Base-by-base conservation (phyloP, 30 jellyfish, hydroid and myxozoan species). In the Pseudorhiza aurosa region DNA sequence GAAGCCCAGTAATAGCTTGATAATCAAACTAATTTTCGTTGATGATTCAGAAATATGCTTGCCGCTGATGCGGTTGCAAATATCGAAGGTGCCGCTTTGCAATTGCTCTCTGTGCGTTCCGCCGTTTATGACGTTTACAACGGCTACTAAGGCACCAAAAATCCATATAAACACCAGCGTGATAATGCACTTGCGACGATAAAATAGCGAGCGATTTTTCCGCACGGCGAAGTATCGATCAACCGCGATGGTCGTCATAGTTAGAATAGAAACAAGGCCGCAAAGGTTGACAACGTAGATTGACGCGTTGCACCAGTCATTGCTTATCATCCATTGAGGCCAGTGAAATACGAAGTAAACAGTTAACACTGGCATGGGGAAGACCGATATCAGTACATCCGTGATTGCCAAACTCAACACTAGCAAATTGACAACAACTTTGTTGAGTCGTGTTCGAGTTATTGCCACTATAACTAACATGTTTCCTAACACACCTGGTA, bases 191-290 rank as follows among this genome's bases (percentile, higher is more conserved):
- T 27, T 72, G 4, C 81, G 62, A 25, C 83, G 82, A 42, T 68
- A 57, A 26, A 83, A 32, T 14, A 83, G 58, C 21, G 64, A 17
- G 31, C 75, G 73, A 39, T 70, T 56, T n/a, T 68, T 77, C 50
- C 32, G 71, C 9, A 83, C 95, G 32, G 95, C 95, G 46, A 69
- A 69, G 49, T 83, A 83, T 14, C 95, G 77, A 58, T 83, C 95
- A 24, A 83, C 24, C 40, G 95, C 95, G 57, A 83, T 83, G 10
- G 65, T 37, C 1, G 76, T 46, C 68, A 83, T 44, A 12, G 88
- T 68, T 2, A 83, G 75, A 26, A 83, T 63, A 8, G 95, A 83
- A 14, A 69, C 88, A 27, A 59, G 21, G 26, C 58, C 87, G 71
- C 95, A 83, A 6, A 83, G 49, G 45, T 72, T 70, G n/a, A 60